Evolutionary conservation across 2,888 invertebrate species (phyloP).

Genomic region (Drepana falcataria): DNA sequence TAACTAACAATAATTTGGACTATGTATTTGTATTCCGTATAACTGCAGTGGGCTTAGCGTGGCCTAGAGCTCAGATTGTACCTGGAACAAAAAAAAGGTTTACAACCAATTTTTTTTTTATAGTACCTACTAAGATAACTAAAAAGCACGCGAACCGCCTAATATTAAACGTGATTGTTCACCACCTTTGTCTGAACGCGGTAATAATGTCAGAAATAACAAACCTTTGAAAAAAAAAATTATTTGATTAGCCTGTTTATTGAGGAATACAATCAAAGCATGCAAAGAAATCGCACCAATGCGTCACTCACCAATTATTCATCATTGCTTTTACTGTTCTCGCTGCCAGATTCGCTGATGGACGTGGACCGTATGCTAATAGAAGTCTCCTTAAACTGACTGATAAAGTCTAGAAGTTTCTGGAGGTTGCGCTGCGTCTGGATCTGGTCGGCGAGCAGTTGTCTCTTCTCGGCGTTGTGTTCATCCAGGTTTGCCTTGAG

Average conservation of each 20-base stretch:
- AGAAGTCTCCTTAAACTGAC: constrained; percentile 70
- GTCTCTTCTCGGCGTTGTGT: constrained; percentile 67
- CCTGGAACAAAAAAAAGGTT: constrained; percentile 31
- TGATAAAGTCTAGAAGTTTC: constrained; percentile 71
- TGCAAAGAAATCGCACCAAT: too few relatives aligned
- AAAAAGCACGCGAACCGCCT: too few relatives aligned
- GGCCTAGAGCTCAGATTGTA: constrained; percentile 15
- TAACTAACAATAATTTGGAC: constrained; percentile 27
- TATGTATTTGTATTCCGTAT: constrained; percentile 14
- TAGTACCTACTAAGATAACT: too few relatives aligned
- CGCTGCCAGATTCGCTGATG: constrained; percentile 62
- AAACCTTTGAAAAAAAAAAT: too few relatives aligned
- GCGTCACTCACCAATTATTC: constrained; percentile 45
- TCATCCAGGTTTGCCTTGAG: constrained; percentile 69
- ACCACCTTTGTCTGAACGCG: too few relatives aligned
- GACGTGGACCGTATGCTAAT: constrained; percentile 61
- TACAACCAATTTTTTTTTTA: too few relatives aligned
- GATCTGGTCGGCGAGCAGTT: constrained; percentile 66
- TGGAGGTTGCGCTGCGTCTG: constrained; percentile 70
- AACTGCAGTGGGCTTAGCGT: constrained; percentile 11
- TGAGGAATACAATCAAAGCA: too few relatives aligned
- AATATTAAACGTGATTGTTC: too few relatives aligned
- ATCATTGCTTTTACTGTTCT: constrained; percentile 66
- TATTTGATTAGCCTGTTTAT: too few relatives aligned
- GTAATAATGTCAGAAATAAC: too few relatives aligned